Conservation (phyloP, 2,888 invertebrate genomes). For the Lingula anatina region DNA sequence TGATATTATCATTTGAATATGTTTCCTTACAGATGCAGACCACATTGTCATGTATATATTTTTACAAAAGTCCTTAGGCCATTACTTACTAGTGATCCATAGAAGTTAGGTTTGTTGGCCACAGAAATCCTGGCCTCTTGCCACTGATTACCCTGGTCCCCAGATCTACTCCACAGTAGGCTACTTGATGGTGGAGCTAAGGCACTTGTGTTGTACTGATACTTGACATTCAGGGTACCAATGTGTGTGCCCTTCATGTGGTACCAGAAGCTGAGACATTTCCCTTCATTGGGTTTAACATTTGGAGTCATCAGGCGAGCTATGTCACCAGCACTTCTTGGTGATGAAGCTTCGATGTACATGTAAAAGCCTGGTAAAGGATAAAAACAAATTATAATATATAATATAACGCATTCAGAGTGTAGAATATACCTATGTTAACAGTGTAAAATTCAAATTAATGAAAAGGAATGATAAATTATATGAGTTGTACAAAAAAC, state of each 20-base stretch:
- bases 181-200: not conserved
- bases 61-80: no score
- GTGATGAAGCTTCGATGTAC: slow-evolving; percentile 43
- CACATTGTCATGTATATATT: no score
- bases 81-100: no score
- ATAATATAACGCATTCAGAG: no score
- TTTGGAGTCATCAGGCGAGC: slow-evolving; percentile 57
- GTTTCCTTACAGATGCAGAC: no score
- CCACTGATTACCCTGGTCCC: slow-evolving; percentile 37
- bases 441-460: no score
- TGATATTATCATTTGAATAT: no score
- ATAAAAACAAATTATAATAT: no score
- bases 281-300: slow-evolving; percentile 1
- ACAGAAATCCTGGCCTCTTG: slow-evolving; percentile 26
- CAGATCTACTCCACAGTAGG: slow-evolving; percentile 23
- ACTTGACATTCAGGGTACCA: slow-evolving; percentile 31
- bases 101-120: no score
- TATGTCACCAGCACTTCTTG: slow-evolving; percentile 57
- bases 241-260: slow-evolving; percentile 34
- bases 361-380: slow-evolving; percentile 36
- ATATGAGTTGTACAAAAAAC: no score
- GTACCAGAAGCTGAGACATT: slow-evolving; percentile 42
- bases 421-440: no score
- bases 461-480: no score
- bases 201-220: slow-evolving; percentile 19